phyloP scores from a whole-genome alignment of 2,113 vertebrate genomes.

The Rostratula benghalensis region DNA sequence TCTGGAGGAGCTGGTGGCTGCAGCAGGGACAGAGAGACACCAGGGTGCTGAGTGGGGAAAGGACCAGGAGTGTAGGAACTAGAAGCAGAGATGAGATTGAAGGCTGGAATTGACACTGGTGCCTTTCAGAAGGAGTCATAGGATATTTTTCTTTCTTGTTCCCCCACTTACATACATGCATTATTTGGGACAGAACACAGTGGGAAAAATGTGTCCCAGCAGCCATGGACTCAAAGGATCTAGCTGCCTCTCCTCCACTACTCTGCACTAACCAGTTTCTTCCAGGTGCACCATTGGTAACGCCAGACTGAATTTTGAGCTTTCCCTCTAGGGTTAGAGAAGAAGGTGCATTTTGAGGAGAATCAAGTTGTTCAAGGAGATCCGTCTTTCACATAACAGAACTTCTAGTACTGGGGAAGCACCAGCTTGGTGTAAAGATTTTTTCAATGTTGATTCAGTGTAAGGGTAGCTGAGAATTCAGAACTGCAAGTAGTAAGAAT shows the following conservation, averaged over 20 bases:
- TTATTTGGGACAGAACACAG: not conserved
- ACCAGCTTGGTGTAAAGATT: not conserved
- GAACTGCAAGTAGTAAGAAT: not conserved
- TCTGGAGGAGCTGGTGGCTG: not conserved
- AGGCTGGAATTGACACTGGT: not conserved
- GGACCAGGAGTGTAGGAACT: too few species aligned
- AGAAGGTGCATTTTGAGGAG: not conserved
- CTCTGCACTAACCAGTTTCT: not conserved
- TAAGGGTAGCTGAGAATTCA: not conserved
- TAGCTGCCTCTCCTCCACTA: not conserved
- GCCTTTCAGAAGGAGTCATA: not conserved
- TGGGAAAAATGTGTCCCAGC: not conserved
- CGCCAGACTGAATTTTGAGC: not conserved
- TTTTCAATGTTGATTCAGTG: not conserved
- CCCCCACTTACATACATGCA: accelerated
- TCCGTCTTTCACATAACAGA: not conserved
- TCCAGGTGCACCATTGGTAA: not conserved
- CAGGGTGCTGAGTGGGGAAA: not conserved
- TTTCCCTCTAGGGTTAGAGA: not conserved
- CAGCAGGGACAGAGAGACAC: not conserved
- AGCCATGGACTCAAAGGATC: not conserved
- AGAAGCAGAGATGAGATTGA: not conserved
- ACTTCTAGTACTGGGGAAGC: not conserved
- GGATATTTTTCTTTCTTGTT: not conserved
- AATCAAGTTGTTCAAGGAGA: not conserved